Percentiles rank a stretch among this genome's conserved stretches.
phyloP scores from a whole-genome alignment of 2,888 invertebrate genomes.

The Drosophila atroscutellata region DNA sequence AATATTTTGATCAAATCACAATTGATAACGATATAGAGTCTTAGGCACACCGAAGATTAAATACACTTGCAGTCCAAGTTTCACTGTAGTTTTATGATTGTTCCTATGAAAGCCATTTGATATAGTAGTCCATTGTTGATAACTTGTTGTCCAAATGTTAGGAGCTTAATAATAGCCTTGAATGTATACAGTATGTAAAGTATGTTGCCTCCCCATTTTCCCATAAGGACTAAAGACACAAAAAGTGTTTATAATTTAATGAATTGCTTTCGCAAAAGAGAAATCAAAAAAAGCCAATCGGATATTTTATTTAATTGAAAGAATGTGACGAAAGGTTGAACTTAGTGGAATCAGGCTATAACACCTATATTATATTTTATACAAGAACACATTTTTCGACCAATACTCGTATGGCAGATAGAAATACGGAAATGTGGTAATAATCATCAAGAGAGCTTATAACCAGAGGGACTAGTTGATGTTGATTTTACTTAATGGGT shows the following conservation, averaged over 20 bases:
- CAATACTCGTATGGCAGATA: neutral
- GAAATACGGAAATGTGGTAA: neutral
- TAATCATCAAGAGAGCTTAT: neutral
- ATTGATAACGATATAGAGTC: neutral
- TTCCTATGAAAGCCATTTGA: neutral
- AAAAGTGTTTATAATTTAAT: neutral
- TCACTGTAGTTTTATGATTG: neutral
- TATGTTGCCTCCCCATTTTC: neutral
- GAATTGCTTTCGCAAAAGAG: no score
- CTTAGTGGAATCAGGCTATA: neutral
- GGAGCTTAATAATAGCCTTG: neutral
- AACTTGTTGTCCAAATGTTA: neutral
- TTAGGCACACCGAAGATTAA: neutral
- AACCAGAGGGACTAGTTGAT: neutral
- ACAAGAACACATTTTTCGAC: neutral
- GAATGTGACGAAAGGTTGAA: neutral
- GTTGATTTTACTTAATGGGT: neutral
- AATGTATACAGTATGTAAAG: neutral
- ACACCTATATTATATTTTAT: no score
- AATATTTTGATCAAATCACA: constrained; percentile 24
- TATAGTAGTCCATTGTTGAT: neutral
- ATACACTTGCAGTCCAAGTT: neutral
- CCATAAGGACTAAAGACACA: neutral
- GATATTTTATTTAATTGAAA: no score
- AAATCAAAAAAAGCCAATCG: no score